Evolutionary conservation across 2,797 vertebrate genomes (phyloP).

Genomic region (Kryptolebias ocellatus): DNA sequence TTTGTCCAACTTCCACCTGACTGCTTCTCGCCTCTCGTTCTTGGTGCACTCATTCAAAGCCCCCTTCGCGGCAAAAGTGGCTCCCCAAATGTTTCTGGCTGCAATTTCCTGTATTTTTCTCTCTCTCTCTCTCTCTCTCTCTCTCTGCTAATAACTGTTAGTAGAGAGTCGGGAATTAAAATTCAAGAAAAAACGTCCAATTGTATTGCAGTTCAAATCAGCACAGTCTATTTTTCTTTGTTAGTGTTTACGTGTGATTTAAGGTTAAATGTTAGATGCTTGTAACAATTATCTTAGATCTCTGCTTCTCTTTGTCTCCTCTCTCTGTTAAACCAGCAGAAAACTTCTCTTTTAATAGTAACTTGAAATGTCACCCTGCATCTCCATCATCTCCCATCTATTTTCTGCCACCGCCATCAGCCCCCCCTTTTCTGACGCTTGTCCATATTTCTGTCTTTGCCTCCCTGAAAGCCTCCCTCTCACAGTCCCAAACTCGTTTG

Average conservation of each 20-base stretch:
- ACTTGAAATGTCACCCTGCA: conserved; percentile 6
- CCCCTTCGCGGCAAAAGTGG: neutral
- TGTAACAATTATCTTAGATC: too few species aligned
- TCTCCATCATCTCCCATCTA: conserved; percentile 13
- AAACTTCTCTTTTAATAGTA: conserved; percentile 7
- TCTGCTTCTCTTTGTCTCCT: neutral
- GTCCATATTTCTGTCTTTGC: conserved; percentile 45
- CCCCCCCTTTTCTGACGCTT: conserved; percentile 18
- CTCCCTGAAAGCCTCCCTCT: conserved; percentile 10
- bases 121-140: too few species aligned
- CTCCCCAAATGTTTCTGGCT: neutral
- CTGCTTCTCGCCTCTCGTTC: conserved; percentile 7
- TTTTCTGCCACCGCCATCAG: neutral
- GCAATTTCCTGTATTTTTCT: too few species aligned
- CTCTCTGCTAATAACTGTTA: too few species aligned
- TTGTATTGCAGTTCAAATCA: too few species aligned
- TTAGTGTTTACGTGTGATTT: neutral
- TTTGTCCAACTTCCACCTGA: conserved; percentile 8
- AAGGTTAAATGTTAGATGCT: too few species aligned
- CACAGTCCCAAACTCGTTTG: conserved; percentile 21
- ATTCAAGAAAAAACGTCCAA: too few species aligned
- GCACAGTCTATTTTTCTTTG: too few species aligned
- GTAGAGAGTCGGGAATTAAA: too few species aligned
- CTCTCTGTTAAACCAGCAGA: conserved; percentile 5
- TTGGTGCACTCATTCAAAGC: neutral